Evolutionary conservation across 2,888 invertebrate genomes (phyloP).

Genomic region (Eristalinus aeneus): DNA sequence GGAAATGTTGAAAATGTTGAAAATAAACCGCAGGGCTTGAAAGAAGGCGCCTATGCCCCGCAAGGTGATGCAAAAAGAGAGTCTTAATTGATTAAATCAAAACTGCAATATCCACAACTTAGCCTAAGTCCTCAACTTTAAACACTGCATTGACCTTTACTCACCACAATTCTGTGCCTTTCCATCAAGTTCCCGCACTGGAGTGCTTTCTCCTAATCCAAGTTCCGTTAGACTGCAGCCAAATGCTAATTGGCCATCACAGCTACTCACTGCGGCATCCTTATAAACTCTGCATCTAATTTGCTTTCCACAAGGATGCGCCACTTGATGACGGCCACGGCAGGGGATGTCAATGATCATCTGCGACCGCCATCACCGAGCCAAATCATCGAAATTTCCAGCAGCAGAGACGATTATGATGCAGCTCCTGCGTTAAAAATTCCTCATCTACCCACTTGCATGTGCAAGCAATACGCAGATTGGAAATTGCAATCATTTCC

Average conservation of each 20-base stretch:
- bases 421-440: slow-evolving; percentile 66
- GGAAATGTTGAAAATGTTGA: too few species aligned
- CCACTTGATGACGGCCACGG: slow-evolving; percentile 2
- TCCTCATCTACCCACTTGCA: slow-evolving; percentile 10
- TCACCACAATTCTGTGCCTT: too few species aligned
- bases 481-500: slow-evolving; percentile 69
- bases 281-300: neutral
- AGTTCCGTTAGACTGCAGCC: neutral
- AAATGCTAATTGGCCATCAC: neutral
- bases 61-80: too few species aligned
- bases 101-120: too few species aligned
- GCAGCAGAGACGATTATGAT: slow-evolving; percentile 48
- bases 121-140: too few species aligned
- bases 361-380: slow-evolving; percentile 23
- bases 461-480: slow-evolving; percentile 40
- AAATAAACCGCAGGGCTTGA: too few species aligned
- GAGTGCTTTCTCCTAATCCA: neutral
- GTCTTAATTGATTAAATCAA: too few species aligned
- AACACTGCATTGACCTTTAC: too few species aligned
- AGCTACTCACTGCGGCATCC: neutral
- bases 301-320: slow-evolving; percentile 16
- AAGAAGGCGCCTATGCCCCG: too few species aligned
- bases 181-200: neutral
- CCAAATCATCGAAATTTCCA: slow-evolving; percentile 57
- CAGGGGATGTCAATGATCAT: slow-evolving; percentile 19